Base-by-base conservation (phyloP, 2,888 invertebrate genomes). In the Hypena proboscidalis region DNA sequence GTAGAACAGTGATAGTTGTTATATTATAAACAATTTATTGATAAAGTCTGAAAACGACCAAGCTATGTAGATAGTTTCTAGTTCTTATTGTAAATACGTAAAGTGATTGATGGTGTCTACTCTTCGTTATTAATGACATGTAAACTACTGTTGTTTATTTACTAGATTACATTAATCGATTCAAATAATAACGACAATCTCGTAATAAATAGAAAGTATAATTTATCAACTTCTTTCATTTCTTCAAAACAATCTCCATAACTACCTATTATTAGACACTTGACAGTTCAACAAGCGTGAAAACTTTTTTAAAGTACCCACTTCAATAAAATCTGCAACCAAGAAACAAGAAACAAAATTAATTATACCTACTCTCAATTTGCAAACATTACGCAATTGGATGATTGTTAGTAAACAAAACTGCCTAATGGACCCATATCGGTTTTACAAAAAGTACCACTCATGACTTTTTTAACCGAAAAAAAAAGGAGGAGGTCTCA, bases 21-120 rank as follows among this genome's bases (percentile, higher is more conserved):
- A 74, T 72, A 58, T 59, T 75, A n/a, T n/a, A 74, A 67, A 67
- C 67, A 56, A 58, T 70, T 66, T 79, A 77, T 77, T 77, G 67
- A 74, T 80, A 73, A 89, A 89, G 90, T 90, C 90, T 90, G 90
- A 90, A 77, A 85, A 80, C 87, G 90, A 90, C 90, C 90, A 90
- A 90, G 83, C 78, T 81, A 74, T 85, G 86, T 90, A 85, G 77
- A 83, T 82, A 80, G 69, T 74, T 65, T 70, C 65, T 80, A 83
- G 77, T 64, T 56, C 70, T 83, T 82, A 75, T 70, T 88, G 86
- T 89, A 88, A 59, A 89, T 87, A 88, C 62, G 56, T 70, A 34
- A 58, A 63, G 63, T 80, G 70, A 78, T 71, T 78, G 68, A 78
- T 70, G 65, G 74, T 79, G 74, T 82, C 78, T 80, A 79, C 73